Evolutionary conservation across 2,113 vertebrate species (phyloP), one percentile per base, ranked within the genome.

Genomic region (Chroicocephalus ridibundus): DNA sequence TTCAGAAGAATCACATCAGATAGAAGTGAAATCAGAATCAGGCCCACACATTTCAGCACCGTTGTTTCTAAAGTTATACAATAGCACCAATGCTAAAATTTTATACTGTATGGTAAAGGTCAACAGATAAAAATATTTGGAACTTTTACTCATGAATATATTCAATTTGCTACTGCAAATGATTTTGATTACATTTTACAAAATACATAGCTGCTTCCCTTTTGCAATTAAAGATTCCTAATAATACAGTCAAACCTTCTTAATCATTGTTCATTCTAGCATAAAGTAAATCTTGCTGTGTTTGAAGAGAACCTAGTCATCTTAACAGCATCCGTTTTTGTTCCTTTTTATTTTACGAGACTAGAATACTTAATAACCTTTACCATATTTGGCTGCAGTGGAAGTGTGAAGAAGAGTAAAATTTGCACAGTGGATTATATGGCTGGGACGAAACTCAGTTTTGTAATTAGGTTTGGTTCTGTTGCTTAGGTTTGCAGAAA

Each of bases 201-300:
- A 86, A 97, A 96, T 78, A 87, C 88, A 92, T 93, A 88, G 75
- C 93, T 86, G 55, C 82, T 88, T 81, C 80, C 38, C 8, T 82
- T 96, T 86, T 94, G 88, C 93, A 97, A 96, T 97, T 97, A 96
- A 96, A 93, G 92, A 82, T 94, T 97, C 76, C 72, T 94, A 97
- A 97, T 97, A 97, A 96, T 85, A 66, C 76, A 94, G 62, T 19
- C 60, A 38, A 95, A 81, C 92, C 75, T 87, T 86, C 90, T 93
- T 96, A 97, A 97, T 96, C 93, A 90, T 85, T 96, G 91, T 11
- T 97, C 96, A 97, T 94, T 96, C 93, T 96, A 96, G 89, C 96
- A 97, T 85, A 97, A 95, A 96, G 90, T 62, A 97, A 94, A 97
- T 89, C 93, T 96, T 87, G 86, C 96, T 95, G 94, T 94, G 82